phyloP scores from a whole-genome alignment of 1,140 invertebrate species.

The Saxidomus purpurata region DNA sequence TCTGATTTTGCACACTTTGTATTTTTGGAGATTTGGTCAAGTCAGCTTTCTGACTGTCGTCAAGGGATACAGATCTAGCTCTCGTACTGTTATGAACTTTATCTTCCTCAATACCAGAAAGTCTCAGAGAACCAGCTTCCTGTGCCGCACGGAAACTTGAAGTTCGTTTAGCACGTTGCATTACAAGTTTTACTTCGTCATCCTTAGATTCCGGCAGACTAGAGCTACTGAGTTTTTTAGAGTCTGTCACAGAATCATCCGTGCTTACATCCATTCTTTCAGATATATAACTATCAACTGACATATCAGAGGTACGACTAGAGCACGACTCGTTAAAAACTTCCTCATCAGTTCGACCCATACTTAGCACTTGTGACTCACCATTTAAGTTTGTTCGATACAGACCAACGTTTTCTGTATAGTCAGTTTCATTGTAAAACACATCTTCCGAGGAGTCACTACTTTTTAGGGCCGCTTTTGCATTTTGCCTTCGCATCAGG shows the following conservation, averaged over 20 bases:
- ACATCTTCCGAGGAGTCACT: slow-evolving; percentile 53
- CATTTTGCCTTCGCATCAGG: slow-evolving; percentile 53
- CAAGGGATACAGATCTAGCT: slow-evolving; percentile 44
- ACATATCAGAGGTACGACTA: slow-evolving; percentile 56
- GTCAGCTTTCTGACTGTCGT: slow-evolving; percentile 46
- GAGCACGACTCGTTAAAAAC: slow-evolving; percentile 51
- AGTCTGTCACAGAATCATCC: neutral
- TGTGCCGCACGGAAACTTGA: slow-evolving; percentile 73
- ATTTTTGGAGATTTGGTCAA: slow-evolving; percentile 47
- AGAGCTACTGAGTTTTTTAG: slow-evolving; percentile 41
- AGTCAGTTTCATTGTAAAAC: slow-evolving; percentile 31
- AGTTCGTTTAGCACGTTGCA: slow-evolving; percentile 51
- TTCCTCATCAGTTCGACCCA: slow-evolving; percentile 21
- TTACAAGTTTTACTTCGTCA: slow-evolving; percentile 37
- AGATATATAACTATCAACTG: slow-evolving; percentile 18
- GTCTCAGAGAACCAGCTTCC: slow-evolving; percentile 60
- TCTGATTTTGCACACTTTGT: slow-evolving; percentile 63
- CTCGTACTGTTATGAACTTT: slow-evolving; percentile 31
- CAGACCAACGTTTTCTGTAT: slow-evolving; percentile 11
- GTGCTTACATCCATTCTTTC: slow-evolving; percentile 27
- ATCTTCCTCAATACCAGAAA: slow-evolving; percentile 58
- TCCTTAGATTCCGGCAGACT: slow-evolving; percentile 32
- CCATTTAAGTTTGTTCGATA: neutral
- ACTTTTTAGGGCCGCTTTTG: slow-evolving; percentile 35
- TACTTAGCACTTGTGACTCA: slow-evolving; percentile 7